phyloP scores from a whole-genome alignment of 2,797 vertebrate species.

The Arctocebus calabarensis region DNA sequence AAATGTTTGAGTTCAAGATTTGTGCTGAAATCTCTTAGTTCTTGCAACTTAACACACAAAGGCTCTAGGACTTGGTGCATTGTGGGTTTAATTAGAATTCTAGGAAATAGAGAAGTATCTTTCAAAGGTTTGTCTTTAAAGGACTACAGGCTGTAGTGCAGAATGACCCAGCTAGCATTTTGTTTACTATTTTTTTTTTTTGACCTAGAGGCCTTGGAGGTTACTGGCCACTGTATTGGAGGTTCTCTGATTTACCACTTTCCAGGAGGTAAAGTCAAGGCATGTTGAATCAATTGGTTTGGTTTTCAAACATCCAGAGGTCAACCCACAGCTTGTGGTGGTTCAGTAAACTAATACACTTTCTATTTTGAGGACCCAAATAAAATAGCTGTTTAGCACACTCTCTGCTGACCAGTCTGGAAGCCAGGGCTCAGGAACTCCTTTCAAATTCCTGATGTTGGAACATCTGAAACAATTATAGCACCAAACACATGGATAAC shows the following conservation, averaged over 20 bases:
- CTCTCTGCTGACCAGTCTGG: not conserved
- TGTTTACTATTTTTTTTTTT: constrained; percentile 33
- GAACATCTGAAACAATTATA: not conserved
- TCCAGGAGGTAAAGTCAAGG: not conserved
- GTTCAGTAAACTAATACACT: not conserved
- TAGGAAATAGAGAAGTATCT: not conserved
- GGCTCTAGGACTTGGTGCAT: not conserved
- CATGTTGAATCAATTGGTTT: not conserved
- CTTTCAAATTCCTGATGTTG: constrained; percentile 1
- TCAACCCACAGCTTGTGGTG: not conserved
- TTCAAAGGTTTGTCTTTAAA: not conserved
- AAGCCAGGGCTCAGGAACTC: not conserved
- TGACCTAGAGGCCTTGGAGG: not conserved
- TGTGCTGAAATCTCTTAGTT: constrained; percentile 6
- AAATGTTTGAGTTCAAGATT: not conserved
- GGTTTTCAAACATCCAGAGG: not conserved
- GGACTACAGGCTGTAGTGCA: not conserved
- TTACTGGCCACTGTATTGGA: not conserved
- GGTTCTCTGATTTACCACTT: not conserved
- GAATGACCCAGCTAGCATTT: not conserved
- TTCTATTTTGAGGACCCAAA: not conserved
- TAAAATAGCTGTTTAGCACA: not conserved
- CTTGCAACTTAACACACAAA: not conserved
- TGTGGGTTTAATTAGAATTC: constrained; percentile 41
- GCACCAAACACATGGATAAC: not conserved